Evolutionary conservation across 2,113 vertebrate genomes (phyloP).

Genomic region (Scophthalmus maximus): DNA sequence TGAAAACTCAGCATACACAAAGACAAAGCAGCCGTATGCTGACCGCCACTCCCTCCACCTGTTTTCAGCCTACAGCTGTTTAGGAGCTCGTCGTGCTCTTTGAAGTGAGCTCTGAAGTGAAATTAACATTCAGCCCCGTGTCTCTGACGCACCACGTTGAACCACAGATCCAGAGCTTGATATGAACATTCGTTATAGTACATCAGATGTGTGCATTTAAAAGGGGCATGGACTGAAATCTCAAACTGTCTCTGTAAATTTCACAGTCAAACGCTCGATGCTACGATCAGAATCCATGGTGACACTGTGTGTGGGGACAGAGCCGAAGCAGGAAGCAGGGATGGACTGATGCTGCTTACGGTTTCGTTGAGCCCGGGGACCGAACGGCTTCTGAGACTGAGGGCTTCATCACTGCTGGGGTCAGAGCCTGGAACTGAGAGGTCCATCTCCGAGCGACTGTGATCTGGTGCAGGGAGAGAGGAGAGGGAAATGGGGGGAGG

Average conservation of each 20-base stretch:
- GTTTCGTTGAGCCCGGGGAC: constrained; percentile 90
- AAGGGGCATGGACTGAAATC: not conserved
- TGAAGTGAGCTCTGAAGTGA: constrained; percentile 65
- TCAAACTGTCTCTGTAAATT: not conserved
- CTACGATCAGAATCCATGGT: not conserved
- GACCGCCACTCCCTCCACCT: constrained; percentile 63
- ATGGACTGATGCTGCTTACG: constrained; percentile 50
- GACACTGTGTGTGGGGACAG: not conserved
- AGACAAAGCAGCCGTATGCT: constrained; percentile 39
- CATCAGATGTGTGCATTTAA: not conserved
- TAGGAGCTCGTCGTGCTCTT: constrained; percentile 60
- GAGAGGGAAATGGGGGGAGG: not conserved
- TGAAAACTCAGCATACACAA: constrained; percentile 17
- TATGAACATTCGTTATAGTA: not conserved
- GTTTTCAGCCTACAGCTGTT: constrained; percentile 56
- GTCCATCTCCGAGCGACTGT: constrained; percentile 91
- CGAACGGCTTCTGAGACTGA: constrained; percentile 88
- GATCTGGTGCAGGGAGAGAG: constrained; percentile 78
- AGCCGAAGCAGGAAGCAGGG: not conserved
- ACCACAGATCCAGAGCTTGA: constrained; percentile 6
- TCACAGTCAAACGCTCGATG: not conserved
- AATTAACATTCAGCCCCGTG: constrained; percentile 63
- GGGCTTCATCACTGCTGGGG: constrained; percentile 84
- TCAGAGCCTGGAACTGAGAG: constrained; percentile 86
- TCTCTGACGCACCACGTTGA: constrained; percentile 21